Percentiles rank a stretch among this genome's conserved stretches.
Conservation (phyloP, 53 echinoderm and acorn worm genomes). For the Zoroaster sp. region DNA sequence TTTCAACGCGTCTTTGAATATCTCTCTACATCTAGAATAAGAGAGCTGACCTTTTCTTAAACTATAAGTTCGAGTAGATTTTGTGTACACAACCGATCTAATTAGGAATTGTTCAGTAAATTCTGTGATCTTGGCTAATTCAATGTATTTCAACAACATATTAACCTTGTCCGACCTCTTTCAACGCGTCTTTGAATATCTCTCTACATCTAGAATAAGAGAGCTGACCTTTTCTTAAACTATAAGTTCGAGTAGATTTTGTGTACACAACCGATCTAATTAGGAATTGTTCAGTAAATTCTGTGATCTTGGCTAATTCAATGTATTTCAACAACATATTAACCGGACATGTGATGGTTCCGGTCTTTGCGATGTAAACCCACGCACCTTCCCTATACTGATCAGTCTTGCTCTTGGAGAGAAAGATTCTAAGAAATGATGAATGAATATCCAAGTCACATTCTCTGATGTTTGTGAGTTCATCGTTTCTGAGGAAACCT, state of each 20-base stretch:
- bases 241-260: background rate
- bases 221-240: background rate
- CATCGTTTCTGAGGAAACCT: conserved; percentile 10
- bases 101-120: too few relatives aligned
- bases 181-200: too few relatives aligned
- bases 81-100: too few relatives aligned
- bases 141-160: too few relatives aligned
- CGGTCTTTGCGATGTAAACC: background rate
- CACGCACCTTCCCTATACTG: conserved; percentile 4
- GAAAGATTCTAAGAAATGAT: background rate
- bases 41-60: too few relatives aligned
- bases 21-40: too few relatives aligned
- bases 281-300: background rate
- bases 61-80: too few relatives aligned
- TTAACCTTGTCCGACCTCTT: too few relatives aligned
- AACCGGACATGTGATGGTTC: background rate
- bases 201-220: conserved; percentile 51
- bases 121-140: too few relatives aligned
- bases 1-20: too few relatives aligned
- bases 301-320: background rate
- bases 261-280: background rate
- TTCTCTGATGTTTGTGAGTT: too few relatives aligned
- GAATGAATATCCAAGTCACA: conserved; percentile 11
- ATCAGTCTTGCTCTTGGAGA: background rate
- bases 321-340: background rate